Evolutionary conservation across 2,113 vertebrate species (phyloP).

Genomic region (Dermatemys mawii): DNA sequence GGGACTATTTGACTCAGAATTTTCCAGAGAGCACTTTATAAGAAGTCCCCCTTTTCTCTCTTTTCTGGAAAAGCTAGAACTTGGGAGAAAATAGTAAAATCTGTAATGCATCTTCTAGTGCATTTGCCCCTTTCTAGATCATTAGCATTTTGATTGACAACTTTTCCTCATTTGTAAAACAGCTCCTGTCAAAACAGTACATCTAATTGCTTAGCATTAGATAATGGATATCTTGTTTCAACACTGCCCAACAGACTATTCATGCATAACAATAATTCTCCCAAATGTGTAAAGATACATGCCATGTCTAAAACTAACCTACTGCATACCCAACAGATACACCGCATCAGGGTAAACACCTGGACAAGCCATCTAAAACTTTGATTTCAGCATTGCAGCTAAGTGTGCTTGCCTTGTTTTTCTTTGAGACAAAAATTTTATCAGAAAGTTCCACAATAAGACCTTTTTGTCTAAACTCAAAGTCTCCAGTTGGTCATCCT

Average conservation of each 20-base stretch:
- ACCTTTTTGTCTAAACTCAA: neutral
- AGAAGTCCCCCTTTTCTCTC: neutral
- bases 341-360: neutral
- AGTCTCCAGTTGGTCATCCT: neutral
- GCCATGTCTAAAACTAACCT: neutral
- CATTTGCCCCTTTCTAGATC: neutral
- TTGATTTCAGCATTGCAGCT: neutral
- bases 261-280: neutral
- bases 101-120: neutral
- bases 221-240: neutral
- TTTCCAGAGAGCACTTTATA: neutral
- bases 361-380: neutral
- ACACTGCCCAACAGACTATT: neutral
- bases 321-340: neutral
- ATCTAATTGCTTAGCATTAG: neutral
- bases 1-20: neutral
- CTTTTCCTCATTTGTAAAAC: neutral
- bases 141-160: neutral
- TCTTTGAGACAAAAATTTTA: neutral
- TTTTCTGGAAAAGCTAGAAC: neutral
- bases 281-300: neutral
- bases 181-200: neutral
- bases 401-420: neutral
- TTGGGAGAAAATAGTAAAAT: neutral
- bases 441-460: neutral